Evolutionary conservation across 2,113 vertebrate species (phyloP).

Genomic region (Corydoras maculifer): DNA sequence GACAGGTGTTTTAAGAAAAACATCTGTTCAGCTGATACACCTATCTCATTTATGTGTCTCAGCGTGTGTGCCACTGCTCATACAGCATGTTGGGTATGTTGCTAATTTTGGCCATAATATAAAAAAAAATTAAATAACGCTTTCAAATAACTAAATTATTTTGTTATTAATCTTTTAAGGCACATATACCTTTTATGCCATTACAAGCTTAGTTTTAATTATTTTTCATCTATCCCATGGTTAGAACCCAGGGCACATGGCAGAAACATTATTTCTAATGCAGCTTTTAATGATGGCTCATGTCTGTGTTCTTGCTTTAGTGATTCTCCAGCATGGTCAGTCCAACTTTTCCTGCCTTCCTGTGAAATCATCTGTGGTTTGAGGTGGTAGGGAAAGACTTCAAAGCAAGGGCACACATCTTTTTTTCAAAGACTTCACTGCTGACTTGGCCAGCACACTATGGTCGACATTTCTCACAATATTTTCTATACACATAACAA

Average conservation of each 20-base stretch:
- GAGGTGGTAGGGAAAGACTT: slow-evolving; percentile 45
- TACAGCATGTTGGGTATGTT: slow-evolving; percentile 5
- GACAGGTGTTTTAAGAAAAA: too few species aligned
- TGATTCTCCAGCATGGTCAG: slow-evolving; percentile 50
- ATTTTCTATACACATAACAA: too few species aligned
- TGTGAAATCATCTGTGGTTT: slow-evolving; percentile 54
- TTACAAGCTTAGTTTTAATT: slow-evolving; percentile 48
- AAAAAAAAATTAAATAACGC: too few species aligned
- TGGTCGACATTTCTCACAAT: too few species aligned
- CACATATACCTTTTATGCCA: slow-evolving; percentile 43
- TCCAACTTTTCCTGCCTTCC: slow-evolving; percentile 53
- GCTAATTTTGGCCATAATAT: slow-evolving; percentile 30
- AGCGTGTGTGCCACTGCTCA: too few species aligned
- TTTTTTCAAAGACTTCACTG: slow-evolving; percentile 34
- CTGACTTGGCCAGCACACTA: slow-evolving; percentile 6
- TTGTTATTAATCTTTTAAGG: slow-evolving; percentile 25
- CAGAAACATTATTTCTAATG: slow-evolving; percentile 58
- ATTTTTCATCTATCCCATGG: slow-evolving; percentile 45
- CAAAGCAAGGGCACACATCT: slow-evolving; percentile 46
- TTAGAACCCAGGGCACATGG: slow-evolving; percentile 49
- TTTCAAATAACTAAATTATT: slow-evolving; percentile 24
- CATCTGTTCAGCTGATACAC: too few species aligned
- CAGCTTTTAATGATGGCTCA: slow-evolving; percentile 57
- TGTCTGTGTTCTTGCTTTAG: slow-evolving; percentile 53
- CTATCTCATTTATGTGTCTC: too few species aligned